Evolutionary conservation across 2,797 vertebrate genomes (phyloP).

Genomic region (Paguma larvata): DNA sequence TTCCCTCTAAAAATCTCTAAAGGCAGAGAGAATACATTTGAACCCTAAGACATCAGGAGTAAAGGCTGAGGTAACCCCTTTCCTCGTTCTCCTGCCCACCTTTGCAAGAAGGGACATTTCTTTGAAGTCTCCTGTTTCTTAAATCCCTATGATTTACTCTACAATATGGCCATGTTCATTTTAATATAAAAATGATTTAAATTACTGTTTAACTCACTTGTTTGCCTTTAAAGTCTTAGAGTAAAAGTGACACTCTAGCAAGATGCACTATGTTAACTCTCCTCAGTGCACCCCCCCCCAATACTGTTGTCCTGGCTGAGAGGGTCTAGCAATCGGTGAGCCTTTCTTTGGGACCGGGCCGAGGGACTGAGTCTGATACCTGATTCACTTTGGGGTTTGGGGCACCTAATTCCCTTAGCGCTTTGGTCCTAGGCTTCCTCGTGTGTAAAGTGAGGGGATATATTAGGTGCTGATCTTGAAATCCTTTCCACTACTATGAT

Average conservation of each 20-base stretch:
- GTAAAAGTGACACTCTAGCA: neutral
- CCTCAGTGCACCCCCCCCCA: neutral
- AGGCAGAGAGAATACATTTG: neutral
- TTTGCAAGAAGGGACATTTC: neutral
- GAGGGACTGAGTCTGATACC: neutral
- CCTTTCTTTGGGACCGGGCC: neutral
- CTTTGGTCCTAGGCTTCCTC: neutral
- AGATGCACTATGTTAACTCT: neutral
- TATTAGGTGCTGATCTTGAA: neutral
- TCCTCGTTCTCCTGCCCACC: neutral
- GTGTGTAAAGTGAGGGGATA: neutral
- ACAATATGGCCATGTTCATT: neutral
- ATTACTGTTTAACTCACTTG: conserved; percentile 11
- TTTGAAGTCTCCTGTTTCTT: conserved; percentile 48
- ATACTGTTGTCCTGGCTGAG: neutral
- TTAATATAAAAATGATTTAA: conserved; percentile 51
- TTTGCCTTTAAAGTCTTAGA: conserved; percentile 41
- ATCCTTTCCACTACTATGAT: neutral
- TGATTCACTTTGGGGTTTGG: neutral
- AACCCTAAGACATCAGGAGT: neutral
- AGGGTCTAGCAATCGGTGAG: neutral
- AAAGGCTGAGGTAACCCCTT: neutral
- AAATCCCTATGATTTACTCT: conserved; percentile 6
- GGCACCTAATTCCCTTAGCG: neutral
- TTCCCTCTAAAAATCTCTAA: conserved; percentile 54